Evolutionary conservation across 2,113 vertebrate species (phyloP).

Genomic region (Tragelaphus imberbis): DNA sequence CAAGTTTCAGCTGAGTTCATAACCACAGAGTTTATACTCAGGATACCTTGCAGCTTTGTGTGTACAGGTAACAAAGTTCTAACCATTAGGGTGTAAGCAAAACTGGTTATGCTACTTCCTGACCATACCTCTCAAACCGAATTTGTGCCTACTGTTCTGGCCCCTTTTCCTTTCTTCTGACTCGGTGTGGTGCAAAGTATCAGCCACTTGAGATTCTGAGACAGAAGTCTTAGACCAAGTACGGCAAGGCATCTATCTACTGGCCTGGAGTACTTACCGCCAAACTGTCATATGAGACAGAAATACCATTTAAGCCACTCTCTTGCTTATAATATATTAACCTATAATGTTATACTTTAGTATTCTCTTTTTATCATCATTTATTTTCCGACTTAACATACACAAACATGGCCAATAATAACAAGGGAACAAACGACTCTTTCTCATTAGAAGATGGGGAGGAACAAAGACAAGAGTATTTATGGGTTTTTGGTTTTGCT

Average conservation of each 20-base stretch:
- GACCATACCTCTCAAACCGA: background rate
- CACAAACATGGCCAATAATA: background rate
- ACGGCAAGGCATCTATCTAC: accelerated
- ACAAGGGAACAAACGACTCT: background rate
- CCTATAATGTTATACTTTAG: background rate
- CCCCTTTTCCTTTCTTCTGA: background rate
- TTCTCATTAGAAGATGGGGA: background rate
- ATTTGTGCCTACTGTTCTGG: background rate
- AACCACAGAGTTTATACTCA: background rate
- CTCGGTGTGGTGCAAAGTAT: no score
- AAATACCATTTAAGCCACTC: background rate
- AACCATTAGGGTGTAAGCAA: background rate
- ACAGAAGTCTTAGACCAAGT: background rate
- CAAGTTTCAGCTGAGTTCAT: background rate
- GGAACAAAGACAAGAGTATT: background rate
- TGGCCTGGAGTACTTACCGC: background rate
- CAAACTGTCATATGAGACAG: background rate
- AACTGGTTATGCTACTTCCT: background rate
- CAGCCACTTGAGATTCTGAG: background rate
- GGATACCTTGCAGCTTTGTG: background rate
- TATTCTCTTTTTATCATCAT: background rate
- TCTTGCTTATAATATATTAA: background rate
- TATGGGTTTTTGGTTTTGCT: background rate
- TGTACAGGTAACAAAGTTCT: background rate
- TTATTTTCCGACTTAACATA: background rate